Evolutionary conservation across 1,140 invertebrate genomes (phyloP).

Genomic region (Acyrthosiphon pisum): DNA sequence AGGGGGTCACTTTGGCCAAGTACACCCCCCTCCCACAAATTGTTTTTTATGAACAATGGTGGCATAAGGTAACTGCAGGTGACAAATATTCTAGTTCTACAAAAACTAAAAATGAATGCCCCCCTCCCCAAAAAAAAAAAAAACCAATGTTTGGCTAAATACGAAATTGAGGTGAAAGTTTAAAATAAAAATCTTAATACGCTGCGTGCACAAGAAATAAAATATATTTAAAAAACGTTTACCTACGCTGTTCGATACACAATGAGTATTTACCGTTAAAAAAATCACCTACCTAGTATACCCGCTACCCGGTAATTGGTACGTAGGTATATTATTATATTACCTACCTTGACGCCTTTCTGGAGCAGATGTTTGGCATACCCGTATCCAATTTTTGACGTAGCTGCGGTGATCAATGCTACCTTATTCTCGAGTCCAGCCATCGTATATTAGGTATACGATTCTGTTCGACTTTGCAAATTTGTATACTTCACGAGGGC

Average conservation of each 20-base stretch:
- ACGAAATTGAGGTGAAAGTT: too few species aligned
- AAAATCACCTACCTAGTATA: background rate
- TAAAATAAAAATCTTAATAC: too few species aligned
- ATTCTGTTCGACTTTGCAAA: background rate
- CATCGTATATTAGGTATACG: background rate
- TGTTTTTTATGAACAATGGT: too few species aligned
- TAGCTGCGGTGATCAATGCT: background rate
- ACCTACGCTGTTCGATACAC: background rate
- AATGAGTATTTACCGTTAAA: background rate
- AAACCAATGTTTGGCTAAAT: too few species aligned
- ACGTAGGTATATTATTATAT: background rate
- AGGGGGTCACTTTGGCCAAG: too few species aligned
- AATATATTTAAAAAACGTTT: background rate
- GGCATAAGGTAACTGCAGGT: too few species aligned
- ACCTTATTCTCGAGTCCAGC: background rate
- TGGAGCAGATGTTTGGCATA: background rate
- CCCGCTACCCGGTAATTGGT: background rate
- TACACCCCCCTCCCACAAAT: too few species aligned
- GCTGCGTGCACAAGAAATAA: background rate
- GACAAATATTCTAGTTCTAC: too few species aligned
- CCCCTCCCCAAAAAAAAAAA: too few species aligned
- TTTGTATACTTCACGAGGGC: too few species aligned
- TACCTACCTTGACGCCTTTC: background rate
- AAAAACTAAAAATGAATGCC: too few species aligned
- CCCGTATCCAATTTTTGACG: background rate